Base-by-base conservation (phyloP, 2,888 invertebrate genomes). In the Acrobasis repandana region DNA sequence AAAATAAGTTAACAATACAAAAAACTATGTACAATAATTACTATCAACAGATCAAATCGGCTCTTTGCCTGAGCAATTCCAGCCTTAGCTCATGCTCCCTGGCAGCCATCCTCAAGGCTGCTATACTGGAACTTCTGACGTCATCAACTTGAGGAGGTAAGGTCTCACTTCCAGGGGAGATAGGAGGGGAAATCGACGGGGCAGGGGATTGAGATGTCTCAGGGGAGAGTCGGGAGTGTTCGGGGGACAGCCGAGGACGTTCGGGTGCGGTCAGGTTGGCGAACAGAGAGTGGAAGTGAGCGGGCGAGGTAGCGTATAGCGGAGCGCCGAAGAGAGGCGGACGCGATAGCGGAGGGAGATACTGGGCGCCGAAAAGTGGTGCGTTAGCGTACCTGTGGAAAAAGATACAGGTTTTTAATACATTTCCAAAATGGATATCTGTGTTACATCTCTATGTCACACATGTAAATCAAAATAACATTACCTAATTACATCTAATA, bases 1-100 rank as follows among this genome's bases (percentile, higher is more conserved):
- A 43, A 14, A 43, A 43, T 43, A 43, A 48, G 11, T 60, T 36
- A 20, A 57, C n/a, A 62, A 52, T 58, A 64, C n/a, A 43, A 43
- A 36, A 43, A 43, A 5, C 43, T n/a, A 43, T 43, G 1, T 43
- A 43, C 43, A 43, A 14, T 43, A 43, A 43, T 43, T 61, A 60
- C 63, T 58, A 68, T 85, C 72, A 89, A 78, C 90, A 92, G 66
- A 92, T 91, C 67, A 91, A 73, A 73, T 91, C 90, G 34, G 91
- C 87, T 79, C 96, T 95, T 76, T 96, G 96, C 58, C 97, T 93
- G 67, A 97, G 85, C 91, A 96, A 93, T 84, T 97, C 97, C 72
- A 97, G 90, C 81, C 96, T 94, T 52, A 97, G 88, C 83, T 98
- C 97, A 84, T 98, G 97, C 79, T 98, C 98, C 43, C 98, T 92